Percentiles rank a stretch among this genome's conserved stretches.
These are phyloP conservation scores for Paraescarpia echinospica DNA, from an alignment of 1,140 invertebrate species.

Conservation along the genomic window DNA sequence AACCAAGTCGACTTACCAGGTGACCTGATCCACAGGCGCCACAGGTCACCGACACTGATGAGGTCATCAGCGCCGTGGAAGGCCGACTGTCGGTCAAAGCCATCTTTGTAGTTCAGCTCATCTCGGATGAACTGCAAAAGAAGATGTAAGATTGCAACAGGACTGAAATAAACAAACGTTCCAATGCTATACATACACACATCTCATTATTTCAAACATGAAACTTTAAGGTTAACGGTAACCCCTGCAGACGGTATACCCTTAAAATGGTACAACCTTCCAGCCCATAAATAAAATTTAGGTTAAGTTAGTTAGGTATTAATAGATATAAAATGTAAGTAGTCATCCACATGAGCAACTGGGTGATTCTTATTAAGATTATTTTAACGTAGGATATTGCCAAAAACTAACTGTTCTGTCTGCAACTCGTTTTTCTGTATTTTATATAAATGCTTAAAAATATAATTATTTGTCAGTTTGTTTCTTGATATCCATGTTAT, in stretches of 20 bases:
- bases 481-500: no score
- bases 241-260: no score
- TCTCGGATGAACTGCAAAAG: constrained; percentile 82
- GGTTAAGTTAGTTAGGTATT: no score
- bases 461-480: background rate
- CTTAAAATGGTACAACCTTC: no score
- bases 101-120: constrained; percentile 90
- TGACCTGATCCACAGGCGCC: constrained; percentile 90
- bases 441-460: background rate
- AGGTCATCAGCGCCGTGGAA: constrained; percentile 95
- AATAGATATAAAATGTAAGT: no score
- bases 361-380: no score
- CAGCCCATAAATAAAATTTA: no score
- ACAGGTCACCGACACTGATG: constrained; percentile 90
- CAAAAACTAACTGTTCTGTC: background rate
- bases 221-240: no score
- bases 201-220: background rate
- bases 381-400: background rate
- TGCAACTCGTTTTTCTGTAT: background rate
- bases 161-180: background rate
- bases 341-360: no score
- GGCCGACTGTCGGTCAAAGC: constrained; percentile 73
- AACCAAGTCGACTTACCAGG: constrained; percentile 51
- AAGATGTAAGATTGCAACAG: background rate
- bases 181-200: background rate